Percentiles rank a stretch among this genome's conserved stretches.
phyloP scores from a whole-genome alignment of 2,888 invertebrate species.

The Dorcus hopei region DNA sequence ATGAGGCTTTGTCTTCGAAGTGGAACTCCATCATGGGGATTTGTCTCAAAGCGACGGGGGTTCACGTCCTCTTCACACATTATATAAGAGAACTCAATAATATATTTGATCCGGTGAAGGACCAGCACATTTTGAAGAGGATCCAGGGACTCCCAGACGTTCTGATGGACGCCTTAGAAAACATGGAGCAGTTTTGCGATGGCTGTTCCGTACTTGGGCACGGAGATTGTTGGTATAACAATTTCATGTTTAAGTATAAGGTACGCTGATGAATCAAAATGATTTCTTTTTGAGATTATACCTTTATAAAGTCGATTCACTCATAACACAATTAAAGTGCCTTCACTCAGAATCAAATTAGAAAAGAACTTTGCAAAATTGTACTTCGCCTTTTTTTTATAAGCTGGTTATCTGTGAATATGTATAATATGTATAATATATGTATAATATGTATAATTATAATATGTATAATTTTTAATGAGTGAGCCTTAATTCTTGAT shows the following conservation, averaged over 20 bases:
- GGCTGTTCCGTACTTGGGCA: constrained; percentile 8
- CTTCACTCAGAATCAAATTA: background rate
- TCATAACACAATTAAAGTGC: too few species aligned
- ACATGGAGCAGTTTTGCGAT: background rate
- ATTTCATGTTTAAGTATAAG: constrained; percentile 21
- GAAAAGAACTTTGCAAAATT: background rate
- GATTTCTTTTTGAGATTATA: background rate
- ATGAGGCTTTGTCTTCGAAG: constrained; percentile 16
- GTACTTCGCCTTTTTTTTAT: too few species aligned
- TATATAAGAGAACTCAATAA: background rate
- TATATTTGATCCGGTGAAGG: background rate
- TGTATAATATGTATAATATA: background rate
- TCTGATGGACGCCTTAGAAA: background rate
- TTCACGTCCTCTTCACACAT: background rate
- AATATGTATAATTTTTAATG: background rate
- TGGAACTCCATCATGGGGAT: background rate
- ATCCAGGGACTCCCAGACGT: background rate
- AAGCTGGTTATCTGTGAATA: background rate
- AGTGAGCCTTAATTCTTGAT: background rate
- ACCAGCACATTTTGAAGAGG: background rate
- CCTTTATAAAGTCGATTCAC: too few species aligned
- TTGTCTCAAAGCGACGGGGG: background rate
- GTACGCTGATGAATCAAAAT: background rate
- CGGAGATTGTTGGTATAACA: constrained; percentile 21
- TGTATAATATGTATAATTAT: background rate